Conservation (phyloP, 2,888 invertebrate species). For the Nemapogon koenigi region DNA sequence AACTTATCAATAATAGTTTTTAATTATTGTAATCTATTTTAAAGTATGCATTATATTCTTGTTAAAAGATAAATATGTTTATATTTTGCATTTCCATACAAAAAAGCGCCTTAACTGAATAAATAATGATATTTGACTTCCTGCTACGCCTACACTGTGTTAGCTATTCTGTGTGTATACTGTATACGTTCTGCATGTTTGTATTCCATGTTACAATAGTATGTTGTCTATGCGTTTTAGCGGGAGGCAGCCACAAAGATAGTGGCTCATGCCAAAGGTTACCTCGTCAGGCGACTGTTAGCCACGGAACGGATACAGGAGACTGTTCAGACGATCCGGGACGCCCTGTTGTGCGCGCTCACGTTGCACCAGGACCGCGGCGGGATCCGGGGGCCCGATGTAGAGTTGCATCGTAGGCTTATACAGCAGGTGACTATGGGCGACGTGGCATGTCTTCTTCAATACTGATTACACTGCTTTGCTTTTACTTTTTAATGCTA, state of each 20-base stretch:
- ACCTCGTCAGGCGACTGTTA: conserved; percentile 80
- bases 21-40: no score
- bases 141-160: no score
- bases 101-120: no score
- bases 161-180: no score
- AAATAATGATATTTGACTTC: no score
- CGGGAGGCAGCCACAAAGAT: conserved; percentile 69
- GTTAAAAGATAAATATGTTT: no score
- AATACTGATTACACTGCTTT: not conserved
- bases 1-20: no score
- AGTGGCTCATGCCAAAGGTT: conserved; percentile 76
- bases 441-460: not conserved
- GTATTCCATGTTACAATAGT: no score
- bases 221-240: conserved; percentile 25
- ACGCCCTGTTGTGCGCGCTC: conserved; percentile 78
- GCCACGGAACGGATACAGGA: conserved; percentile 80
- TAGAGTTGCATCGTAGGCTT: conserved; percentile 74
- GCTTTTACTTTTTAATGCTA: conserved; percentile 3
- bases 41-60: no score
- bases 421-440: conserved; percentile 69
- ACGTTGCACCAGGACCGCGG: conserved; percentile 71
- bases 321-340: conserved; percentile 80
- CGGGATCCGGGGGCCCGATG: conserved; percentile 69
- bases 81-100: no score
- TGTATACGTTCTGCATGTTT: no score